These are phyloP conservation scores for Styela clava DNA, from an alignment of 23 tunicate species.

Conservation along the genomic window DNA sequence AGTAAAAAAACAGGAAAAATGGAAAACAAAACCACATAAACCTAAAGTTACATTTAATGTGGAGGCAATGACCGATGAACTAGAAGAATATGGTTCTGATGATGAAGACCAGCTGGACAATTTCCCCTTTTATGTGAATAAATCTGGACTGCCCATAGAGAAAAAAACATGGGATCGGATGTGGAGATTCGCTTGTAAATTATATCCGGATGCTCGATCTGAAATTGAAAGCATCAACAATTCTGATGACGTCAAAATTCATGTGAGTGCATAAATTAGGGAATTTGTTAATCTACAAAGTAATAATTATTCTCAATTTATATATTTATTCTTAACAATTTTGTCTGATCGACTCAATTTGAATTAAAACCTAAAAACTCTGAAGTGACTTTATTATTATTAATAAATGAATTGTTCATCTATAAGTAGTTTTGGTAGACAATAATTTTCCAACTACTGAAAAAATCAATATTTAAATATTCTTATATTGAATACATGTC, in stretches of 20 bases:
- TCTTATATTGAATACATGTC: too few relatives aligned
- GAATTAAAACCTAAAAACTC: too few relatives aligned
- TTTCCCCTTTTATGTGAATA: constrained; percentile 63
- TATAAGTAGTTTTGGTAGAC: too few relatives aligned
- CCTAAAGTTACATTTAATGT: neutral
- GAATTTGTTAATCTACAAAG: too few relatives aligned
- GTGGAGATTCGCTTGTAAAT: constrained; percentile 77
- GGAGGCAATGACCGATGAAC: neutral
- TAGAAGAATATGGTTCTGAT: constrained; percentile 33
- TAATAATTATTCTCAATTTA: too few relatives aligned
- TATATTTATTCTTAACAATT: too few relatives aligned
- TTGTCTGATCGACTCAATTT: too few relatives aligned
- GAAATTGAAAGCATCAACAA: constrained; percentile 65
- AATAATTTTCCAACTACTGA: too few relatives aligned
- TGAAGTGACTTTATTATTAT: too few relatives aligned
- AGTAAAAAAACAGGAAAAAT: neutral
- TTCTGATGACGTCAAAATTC: constrained; percentile 1
- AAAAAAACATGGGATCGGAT: constrained; percentile 78
- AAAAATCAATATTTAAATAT: too few relatives aligned
- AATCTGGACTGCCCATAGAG: constrained; percentile 81
- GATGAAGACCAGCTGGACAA: constrained; percentile 18
- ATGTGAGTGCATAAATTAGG: constrained; percentile 1
- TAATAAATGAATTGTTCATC: too few relatives aligned
- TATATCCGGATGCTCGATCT: constrained; percentile 65
- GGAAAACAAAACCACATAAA: neutral